These are phyloP conservation scores for Aleiodes testaceus DNA, from an alignment of 2,888 invertebrate genomes.

Conservation along the genomic window DNA sequence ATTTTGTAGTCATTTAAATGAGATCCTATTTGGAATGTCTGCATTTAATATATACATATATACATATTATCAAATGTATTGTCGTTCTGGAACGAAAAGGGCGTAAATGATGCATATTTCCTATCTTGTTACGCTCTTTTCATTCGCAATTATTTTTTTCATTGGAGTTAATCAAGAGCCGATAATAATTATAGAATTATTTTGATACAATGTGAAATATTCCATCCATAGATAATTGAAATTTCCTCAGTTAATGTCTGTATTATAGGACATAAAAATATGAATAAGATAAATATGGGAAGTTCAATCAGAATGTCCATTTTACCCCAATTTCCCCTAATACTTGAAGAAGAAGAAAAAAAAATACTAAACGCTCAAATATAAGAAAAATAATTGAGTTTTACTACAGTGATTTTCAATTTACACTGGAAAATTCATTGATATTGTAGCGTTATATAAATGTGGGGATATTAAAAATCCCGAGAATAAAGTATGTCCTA, in stretches of 20 bases:
- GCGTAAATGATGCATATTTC: too few relatives aligned
- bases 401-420: conserved; percentile 22
- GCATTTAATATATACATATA: conserved; percentile 23
- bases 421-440: conserved; percentile 1
- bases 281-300: conserved; percentile 25
- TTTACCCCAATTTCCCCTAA: too few relatives aligned
- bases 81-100: too few relatives aligned
- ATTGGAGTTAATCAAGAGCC: conserved; percentile 22
- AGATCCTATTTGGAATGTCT: not conserved
- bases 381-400: conserved; percentile 24
- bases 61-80: too few relatives aligned
- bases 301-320: too few relatives aligned
- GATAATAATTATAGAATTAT: conserved; percentile 31
- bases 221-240: conserved; percentile 47
- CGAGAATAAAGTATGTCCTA: conserved; percentile 40
- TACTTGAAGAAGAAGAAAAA: conserved; percentile 27
- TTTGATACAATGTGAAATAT: conserved; percentile 44
- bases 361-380: conserved; percentile 23
- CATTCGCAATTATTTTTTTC: not conserved
- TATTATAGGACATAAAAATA: conserved; percentile 44
- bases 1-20: too few relatives aligned
- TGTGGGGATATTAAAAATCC: conserved; percentile 17
- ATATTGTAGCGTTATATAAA: conserved; percentile 11
- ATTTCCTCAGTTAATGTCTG: conserved; percentile 39
- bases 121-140: too few relatives aligned